Evolutionary conservation across 2,888 invertebrate species (phyloP).

Genomic region (Rhaphigaster nebulosa): DNA sequence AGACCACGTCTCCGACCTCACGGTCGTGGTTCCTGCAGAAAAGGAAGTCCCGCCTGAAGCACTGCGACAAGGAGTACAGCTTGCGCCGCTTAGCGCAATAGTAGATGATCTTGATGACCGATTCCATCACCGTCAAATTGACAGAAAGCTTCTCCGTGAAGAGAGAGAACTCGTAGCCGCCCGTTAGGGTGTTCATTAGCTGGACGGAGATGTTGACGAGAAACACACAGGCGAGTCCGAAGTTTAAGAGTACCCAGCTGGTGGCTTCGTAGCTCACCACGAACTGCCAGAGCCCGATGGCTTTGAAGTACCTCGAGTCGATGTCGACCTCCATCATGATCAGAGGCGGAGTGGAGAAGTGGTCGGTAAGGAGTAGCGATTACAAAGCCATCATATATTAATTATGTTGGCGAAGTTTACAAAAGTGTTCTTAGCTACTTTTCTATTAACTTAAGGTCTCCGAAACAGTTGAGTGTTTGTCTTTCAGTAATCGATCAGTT

Average conservation of each 20-base stretch:
- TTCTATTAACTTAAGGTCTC: neutral
- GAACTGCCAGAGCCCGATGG: constrained; percentile 63
- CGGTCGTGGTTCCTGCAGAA: constrained; percentile 55
- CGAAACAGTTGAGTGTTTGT: neutral
- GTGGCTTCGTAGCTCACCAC: constrained; percentile 51
- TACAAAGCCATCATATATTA: neutral
- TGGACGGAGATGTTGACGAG: constrained; percentile 56
- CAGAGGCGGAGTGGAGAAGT: neutral
- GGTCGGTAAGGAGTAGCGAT: too few relatives aligned
- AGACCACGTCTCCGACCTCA: neutral
- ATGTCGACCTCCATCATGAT: constrained; percentile 20
- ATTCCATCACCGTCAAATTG: constrained; percentile 63
- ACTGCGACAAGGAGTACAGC: constrained; percentile 42
- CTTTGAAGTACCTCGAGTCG: constrained; percentile 59
- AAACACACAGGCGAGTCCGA: constrained; percentile 54
- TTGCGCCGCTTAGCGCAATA: constrained; percentile 59
- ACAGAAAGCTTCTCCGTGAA: constrained; percentile 63
- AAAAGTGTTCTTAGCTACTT: neutral
- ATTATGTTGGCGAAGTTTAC: neutral
- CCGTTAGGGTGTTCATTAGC: constrained; percentile 54
- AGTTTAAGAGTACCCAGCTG: constrained; percentile 52
- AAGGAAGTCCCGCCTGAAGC: constrained; percentile 57
- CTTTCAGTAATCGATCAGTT: neutral
- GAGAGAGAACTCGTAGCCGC: constrained; percentile 60
- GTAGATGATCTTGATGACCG: constrained; percentile 61